A percentile compares a stretch with the other conserved stretches of the same genome.
Conservation (phyloP, 2,888 invertebrate species). For the Napeogenes inachia region DNA sequence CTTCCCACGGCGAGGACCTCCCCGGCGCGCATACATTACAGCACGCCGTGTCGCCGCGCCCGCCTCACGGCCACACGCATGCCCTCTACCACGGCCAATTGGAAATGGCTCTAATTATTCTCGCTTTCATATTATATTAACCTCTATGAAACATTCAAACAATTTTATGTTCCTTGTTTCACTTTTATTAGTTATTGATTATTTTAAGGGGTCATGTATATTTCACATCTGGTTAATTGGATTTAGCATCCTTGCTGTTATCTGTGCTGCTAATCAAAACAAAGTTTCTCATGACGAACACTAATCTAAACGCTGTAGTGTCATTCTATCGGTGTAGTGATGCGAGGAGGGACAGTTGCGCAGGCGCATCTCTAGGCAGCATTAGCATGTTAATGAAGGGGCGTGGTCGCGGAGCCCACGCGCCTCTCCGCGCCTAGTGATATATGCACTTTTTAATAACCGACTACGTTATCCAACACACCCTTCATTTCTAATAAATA, state of each 20-base stretch:
- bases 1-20: constrained; percentile 71
- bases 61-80: constrained; percentile 42
- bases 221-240: background rate
- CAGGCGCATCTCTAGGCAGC: constrained; percentile 46
- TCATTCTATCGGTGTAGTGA: constrained; percentile 14
- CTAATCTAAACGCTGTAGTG: constrained; percentile 6
- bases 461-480: constrained; percentile 60
- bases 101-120: constrained; percentile 38
- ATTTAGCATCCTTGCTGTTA: no score
- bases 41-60: constrained; percentile 38
- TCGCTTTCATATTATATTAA: constrained; percentile 28
- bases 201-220: constrained; percentile 2
- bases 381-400: constrained; percentile 76
- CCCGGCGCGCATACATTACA: constrained; percentile 72
- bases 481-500: background rate
- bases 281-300: no score
- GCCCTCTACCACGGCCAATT: constrained; percentile 47
- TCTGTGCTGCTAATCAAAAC: no score
- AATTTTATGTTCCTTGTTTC: constrained; percentile 20
- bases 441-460: constrained; percentile 72
- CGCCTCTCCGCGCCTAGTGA: constrained; percentile 48
- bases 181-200: constrained; percentile 21
- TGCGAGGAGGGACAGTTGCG: background rate
- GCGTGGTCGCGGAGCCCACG: constrained; percentile 54
- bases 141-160: constrained; percentile 24